A percentile compares a stretch with the other conserved stretches of the same genome.
Conservation (phyloP, 1,140 invertebrate genomes). For the Ganaspis sp. region DNA sequence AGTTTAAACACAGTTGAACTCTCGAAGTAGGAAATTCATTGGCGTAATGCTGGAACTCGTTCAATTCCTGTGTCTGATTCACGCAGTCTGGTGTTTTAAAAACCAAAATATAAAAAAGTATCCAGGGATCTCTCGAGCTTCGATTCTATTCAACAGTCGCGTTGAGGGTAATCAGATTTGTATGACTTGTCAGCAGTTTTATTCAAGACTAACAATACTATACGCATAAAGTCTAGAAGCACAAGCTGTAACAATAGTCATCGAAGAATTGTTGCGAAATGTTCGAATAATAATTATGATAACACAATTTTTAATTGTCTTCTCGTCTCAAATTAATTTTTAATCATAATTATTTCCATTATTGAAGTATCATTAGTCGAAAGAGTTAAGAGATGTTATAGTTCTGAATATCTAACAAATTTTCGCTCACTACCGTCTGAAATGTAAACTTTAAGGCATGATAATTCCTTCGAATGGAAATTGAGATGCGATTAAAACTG, state of each 20-base stretch:
- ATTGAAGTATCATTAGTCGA: too few species aligned
- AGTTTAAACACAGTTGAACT: conserved; percentile 47
- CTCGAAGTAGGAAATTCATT: conserved; percentile 52
- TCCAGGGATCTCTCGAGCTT: not conserved
- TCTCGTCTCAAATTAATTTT: too few species aligned
- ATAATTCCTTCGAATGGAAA: conserved; percentile 39
- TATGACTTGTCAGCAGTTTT: not conserved
- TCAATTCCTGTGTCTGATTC: conserved; percentile 26
- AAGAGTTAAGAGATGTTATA: too few species aligned
- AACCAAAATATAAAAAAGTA: not conserved
- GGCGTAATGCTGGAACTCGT: conserved; percentile 48
- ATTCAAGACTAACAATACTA: not conserved
- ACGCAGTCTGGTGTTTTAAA: not conserved
- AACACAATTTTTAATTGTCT: too few species aligned
- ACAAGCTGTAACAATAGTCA: too few species aligned
- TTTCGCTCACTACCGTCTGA: too few species aligned
- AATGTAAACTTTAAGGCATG: not conserved
- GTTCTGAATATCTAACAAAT: too few species aligned
- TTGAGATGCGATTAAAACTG: conserved; percentile 65
- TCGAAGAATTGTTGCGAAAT: too few species aligned
- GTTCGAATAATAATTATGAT: too few species aligned
- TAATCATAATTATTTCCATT: too few species aligned
- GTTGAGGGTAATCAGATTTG: not conserved
- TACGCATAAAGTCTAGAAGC: not conserved
- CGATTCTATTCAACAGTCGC: not conserved